Conservation (phyloP, 1,140 invertebrate genomes). For the Glossosoma conforme region DNA sequence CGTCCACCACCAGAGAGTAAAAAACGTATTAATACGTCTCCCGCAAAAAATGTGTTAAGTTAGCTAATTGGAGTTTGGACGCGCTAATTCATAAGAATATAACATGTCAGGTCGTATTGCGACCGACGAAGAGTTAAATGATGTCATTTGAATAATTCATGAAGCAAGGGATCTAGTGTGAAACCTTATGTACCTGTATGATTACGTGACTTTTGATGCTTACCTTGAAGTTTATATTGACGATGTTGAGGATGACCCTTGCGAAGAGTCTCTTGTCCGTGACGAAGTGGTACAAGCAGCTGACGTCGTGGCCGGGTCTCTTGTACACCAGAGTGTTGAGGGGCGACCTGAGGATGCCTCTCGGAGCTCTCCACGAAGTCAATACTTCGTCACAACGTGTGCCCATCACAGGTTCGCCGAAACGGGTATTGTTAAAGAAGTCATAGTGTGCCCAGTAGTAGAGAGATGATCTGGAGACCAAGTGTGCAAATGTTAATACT, state of each 20-base stretch:
- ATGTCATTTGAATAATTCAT: too few relatives aligned
- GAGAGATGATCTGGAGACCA: slow-evolving; percentile 58
- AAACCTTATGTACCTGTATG: too few relatives aligned
- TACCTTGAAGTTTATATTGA: slow-evolving; percentile 65
- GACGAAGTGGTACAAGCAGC: slow-evolving; percentile 77
- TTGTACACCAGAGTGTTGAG: slow-evolving; percentile 83
- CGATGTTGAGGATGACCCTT: slow-evolving; percentile 69
- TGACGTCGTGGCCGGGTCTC: slow-evolving; percentile 59
- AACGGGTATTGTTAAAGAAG: slow-evolving; percentile 84
- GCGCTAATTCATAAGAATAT: too few relatives aligned
- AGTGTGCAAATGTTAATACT: background rate
- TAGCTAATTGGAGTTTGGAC: too few relatives aligned
- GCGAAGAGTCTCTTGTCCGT: slow-evolving; percentile 76
- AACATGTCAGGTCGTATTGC: too few relatives aligned
- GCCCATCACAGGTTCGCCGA: slow-evolving; percentile 70
- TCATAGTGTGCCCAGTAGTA: slow-evolving; percentile 92
- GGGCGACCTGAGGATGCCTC: slow-evolving; percentile 70
- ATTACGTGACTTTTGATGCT: background rate
- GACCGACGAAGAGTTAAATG: too few relatives aligned
- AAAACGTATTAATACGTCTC: too few relatives aligned
- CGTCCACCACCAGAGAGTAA: too few relatives aligned
- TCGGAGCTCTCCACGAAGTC: slow-evolving; percentile 67
- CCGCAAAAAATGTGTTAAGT: too few relatives aligned
- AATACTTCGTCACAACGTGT: slow-evolving; percentile 83
- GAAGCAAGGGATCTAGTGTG: too few relatives aligned